Evolutionary conservation across 2,113 vertebrate species (phyloP).

Genomic region (Psephotus haematonotus): DNA sequence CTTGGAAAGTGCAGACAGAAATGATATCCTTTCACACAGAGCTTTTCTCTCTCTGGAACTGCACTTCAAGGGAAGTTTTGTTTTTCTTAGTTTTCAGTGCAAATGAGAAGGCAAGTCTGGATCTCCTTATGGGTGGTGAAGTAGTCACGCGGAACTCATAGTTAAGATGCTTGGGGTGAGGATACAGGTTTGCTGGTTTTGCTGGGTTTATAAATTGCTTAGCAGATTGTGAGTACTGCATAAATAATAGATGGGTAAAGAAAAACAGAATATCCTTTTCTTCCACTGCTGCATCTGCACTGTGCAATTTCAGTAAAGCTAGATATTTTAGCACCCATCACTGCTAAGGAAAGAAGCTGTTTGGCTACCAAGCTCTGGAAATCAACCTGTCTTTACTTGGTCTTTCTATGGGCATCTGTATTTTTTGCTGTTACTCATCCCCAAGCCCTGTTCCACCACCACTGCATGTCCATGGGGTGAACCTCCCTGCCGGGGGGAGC

Average conservation of each 20-base stretch:
- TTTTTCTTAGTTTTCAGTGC: background rate
- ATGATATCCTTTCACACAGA: background rate
- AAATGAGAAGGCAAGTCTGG: background rate
- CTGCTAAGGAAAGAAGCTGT: background rate
- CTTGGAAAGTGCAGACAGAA: background rate
- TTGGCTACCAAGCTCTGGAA: background rate
- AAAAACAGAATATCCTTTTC: background rate
- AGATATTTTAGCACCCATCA: background rate
- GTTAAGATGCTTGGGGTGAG: background rate
- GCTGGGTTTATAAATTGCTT: background rate
- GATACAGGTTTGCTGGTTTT: background rate
- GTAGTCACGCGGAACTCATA: background rate
- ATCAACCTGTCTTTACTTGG: background rate
- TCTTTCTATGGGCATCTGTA: rapidly evolving
- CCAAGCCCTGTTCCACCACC: rapidly evolving
- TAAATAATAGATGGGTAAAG: background rate
- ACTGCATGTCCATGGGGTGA: no score
- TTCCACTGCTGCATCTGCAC: background rate
- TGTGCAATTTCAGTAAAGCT: background rate
- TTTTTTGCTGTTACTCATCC: no score
- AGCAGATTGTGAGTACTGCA: background rate
- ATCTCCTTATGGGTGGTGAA: background rate
- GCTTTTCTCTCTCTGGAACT: background rate
- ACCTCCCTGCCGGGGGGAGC: no score
- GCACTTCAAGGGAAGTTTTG: background rate